phyloP scores from a whole-genome alignment of 2,888 invertebrate genomes.

The Dyspetes luteomarginatus region DNA sequence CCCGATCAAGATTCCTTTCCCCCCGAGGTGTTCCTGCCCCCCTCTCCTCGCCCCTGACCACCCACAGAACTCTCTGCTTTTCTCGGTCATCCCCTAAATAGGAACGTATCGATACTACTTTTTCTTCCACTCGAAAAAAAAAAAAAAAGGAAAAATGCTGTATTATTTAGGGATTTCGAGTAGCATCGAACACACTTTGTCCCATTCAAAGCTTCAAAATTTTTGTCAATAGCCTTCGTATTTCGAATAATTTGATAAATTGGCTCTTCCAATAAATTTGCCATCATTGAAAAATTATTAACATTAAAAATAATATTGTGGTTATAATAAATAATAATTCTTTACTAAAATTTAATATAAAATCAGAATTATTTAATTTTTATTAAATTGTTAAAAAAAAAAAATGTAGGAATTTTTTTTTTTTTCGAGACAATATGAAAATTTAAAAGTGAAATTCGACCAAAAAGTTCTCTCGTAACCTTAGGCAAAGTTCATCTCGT shows the following conservation, averaged over 20 bases:
- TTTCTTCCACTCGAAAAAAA: slow-evolving; percentile 54
- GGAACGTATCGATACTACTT: slow-evolving; percentile 54
- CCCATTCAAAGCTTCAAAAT: not conserved
- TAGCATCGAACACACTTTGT: slow-evolving; percentile 21
- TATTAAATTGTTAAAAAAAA: not conserved
- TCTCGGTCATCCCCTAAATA: slow-evolving; percentile 44
- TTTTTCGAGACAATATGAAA: not conserved
- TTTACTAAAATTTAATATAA: not conserved
- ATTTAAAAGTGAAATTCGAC: slow-evolving; percentile 3
- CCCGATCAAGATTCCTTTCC: slow-evolving; percentile 75
- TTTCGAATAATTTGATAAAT: not conserved
- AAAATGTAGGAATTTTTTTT: not conserved
- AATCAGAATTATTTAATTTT: not conserved
- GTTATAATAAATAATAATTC: not conserved
- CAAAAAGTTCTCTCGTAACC: not conserved
- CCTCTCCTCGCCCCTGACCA: not conserved
- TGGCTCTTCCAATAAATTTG: not conserved
- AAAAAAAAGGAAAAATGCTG: slow-evolving; percentile 47
- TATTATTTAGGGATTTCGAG: slow-evolving; percentile 43
- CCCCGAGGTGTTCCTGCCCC: slow-evolving; percentile 47
- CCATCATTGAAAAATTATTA: too few relatives aligned
- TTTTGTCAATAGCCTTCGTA: not conserved
- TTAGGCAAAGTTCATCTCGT: not conserved
- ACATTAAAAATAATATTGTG: too few relatives aligned
- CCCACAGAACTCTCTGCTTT: slow-evolving; percentile 30